Percentiles rank a stretch among this genome's conserved stretches.
Conservation (phyloP, 2,113 vertebrate genomes). For the Podiceps cristatus region DNA sequence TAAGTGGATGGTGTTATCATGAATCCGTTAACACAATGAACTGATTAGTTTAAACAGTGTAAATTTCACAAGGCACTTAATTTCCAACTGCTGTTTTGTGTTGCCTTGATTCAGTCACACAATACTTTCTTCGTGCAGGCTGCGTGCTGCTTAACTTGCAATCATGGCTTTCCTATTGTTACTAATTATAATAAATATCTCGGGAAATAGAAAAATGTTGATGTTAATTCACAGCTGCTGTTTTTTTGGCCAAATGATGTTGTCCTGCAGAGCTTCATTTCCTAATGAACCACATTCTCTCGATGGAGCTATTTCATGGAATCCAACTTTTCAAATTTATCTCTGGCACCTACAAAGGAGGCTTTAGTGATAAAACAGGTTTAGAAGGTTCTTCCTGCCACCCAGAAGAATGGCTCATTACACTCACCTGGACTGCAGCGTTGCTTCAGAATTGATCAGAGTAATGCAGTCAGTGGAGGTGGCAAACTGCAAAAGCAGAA, state of each 20-base stretch:
- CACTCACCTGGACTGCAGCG: fast-evolving
- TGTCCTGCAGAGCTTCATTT: background rate
- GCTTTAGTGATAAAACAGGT: background rate
- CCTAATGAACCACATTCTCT: background rate
- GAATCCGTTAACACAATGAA: constrained; percentile 43
- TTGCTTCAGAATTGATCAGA: background rate
- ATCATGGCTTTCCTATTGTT: background rate
- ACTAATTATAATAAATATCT: background rate
- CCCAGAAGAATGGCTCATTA: background rate
- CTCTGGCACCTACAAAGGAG: background rate
- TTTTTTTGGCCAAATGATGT: background rate
- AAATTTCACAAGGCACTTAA: constrained; percentile 14
- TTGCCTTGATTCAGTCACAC: background rate
- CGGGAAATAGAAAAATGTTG: constrained; percentile 5
- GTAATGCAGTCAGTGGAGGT: background rate
- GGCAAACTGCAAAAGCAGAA: background rate
- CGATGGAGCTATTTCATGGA: background rate
- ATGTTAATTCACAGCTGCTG: background rate
- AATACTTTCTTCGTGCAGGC: background rate
- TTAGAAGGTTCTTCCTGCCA: background rate
- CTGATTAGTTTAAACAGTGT: constrained; percentile 47
- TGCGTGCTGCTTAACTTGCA: background rate
- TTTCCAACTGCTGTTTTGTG: constrained; percentile 36
- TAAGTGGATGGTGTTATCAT: constrained; percentile 31
- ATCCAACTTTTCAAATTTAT: background rate